Base-by-base conservation (phyloP, 1,140 invertebrate species). In the Neotoxoptera formosana region DNA sequence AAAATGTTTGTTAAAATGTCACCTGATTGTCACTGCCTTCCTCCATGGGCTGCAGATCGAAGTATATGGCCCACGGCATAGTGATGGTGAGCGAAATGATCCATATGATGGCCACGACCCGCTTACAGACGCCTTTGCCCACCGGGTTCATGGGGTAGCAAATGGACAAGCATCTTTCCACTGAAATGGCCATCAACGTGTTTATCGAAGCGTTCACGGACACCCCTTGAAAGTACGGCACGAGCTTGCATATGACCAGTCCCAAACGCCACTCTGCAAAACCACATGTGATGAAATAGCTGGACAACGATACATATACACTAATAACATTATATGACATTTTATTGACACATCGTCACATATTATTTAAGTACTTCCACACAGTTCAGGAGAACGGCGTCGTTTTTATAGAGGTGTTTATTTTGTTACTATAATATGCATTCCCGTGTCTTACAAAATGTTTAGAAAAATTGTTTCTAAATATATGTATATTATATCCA, bases 121-220 rank as follows among this genome's bases (percentile, higher is more conserved):
- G 91, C 41, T 84, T 84, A 25, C 91, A 93, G 41, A 93, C 34
- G 14, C 91, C 91, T 93, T 93, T 93, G 7, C 84, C 93, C 30
- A 93, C 93, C 20, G 87, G 93, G 14, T 7, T 88, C 84, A 93
- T 89, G 0, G 83, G 91, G 36, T 67, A 93, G 51, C 89, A 90
- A 25, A 60, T 53, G 45, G 36, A 91, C 14, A 96, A 96, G 96
- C 96, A 99, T 98, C 98, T 98, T 96, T 99, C 98, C 76, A 99
- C 96, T 93, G 98, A 98, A 23, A 99, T 98, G 30, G 98, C 98
- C 91, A 98, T 98, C 56, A 99, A 96, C 94, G 98, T 99, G 96
- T 99, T 98, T 89, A 99, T 98, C 1, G 98, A 99, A 36, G 98
- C 98, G 87, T 98, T 98, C 1, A 99, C 98, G 0, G 98, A 98